Conservation (phyloP, 2,797 vertebrate genomes). For the Tangara arthus region DNA sequence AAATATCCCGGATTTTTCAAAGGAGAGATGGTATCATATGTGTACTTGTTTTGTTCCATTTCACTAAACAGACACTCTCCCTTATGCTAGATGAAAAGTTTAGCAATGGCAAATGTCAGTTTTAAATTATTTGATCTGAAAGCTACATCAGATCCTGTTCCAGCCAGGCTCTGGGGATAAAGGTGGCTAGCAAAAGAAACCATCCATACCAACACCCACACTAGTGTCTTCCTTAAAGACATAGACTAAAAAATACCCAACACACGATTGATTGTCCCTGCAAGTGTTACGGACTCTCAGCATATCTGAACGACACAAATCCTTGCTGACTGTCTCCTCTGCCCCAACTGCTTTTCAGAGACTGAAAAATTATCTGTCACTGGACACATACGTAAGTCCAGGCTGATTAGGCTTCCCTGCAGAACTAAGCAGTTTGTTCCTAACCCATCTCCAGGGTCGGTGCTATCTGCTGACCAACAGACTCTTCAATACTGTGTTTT, state of each 20-base stretch:
- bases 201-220: not conserved
- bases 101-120: slow-evolving; percentile 45
- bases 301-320: not conserved
- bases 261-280: not conserved
- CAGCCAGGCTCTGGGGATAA: not conserved
- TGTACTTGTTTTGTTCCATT: slow-evolving; percentile 27
- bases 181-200: not conserved
- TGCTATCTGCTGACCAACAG: not conserved
- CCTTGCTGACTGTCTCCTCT: not conserved
- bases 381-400: not conserved
- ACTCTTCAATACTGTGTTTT: accelerated
- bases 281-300: not conserved
- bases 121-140: slow-evolving; percentile 32
- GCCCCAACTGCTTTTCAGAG: not conserved
- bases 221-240: not conserved
- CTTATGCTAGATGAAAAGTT: slow-evolving; percentile 43
- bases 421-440: not conserved
- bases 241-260: not conserved
- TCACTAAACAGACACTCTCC: slow-evolving; percentile 37
- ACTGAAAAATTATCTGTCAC: not conserved
- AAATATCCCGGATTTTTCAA: slow-evolving; percentile 34
- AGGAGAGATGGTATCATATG: slow-evolving; percentile 7
- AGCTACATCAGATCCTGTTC: not conserved
- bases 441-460: not conserved
- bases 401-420: not conserved